Conservation (phyloP, 2,888 invertebrate genomes). For the Lasius fuliginosus region DNA sequence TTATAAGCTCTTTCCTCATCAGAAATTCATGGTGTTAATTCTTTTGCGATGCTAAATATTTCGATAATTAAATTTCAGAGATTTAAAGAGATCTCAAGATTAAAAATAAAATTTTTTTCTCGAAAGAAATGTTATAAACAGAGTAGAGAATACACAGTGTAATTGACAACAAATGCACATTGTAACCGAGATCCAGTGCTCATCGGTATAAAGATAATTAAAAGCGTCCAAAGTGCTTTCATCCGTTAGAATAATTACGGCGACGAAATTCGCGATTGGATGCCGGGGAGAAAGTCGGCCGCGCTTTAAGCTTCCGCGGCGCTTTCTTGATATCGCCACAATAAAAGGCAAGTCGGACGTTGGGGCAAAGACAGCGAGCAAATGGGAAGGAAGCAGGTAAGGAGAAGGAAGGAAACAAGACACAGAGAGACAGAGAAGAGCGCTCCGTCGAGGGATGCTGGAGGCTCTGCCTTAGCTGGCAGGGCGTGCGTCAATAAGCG, state of each 20-base stretch:
- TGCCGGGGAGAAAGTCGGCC: slow-evolving; percentile 41
- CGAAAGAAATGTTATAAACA: not conserved
- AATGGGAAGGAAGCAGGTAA: slow-evolving; percentile 44
- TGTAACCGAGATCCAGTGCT: not conserved
- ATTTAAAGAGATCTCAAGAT: not conserved
- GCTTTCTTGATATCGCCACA: slow-evolving; percentile 56
- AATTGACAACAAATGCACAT: not conserved
- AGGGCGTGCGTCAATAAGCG: slow-evolving; percentile 86
- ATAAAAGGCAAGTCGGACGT: slow-evolving; percentile 49
- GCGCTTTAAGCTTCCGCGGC: slow-evolving; percentile 59
- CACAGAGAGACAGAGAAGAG: slow-evolving; percentile 63
- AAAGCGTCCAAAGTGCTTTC: slow-evolving; percentile 8
- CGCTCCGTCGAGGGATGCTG: slow-evolving; percentile 73
- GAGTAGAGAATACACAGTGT: not conserved
- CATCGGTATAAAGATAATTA: not conserved
- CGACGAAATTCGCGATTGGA: slow-evolving; percentile 34
- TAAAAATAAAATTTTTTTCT: not conserved
- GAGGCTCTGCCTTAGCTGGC: slow-evolving; percentile 80
- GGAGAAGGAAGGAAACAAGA: slow-evolving; percentile 42
- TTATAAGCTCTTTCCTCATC: not conserved
- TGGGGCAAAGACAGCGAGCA: slow-evolving; percentile 60
- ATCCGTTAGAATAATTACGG: slow-evolving; percentile 35
- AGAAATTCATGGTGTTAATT: not conserved
- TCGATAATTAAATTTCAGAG: not conserved
- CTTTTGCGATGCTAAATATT: not conserved